Conservation (phyloP, 1,140 invertebrate genomes). For the Drosophila melanica region DNA sequence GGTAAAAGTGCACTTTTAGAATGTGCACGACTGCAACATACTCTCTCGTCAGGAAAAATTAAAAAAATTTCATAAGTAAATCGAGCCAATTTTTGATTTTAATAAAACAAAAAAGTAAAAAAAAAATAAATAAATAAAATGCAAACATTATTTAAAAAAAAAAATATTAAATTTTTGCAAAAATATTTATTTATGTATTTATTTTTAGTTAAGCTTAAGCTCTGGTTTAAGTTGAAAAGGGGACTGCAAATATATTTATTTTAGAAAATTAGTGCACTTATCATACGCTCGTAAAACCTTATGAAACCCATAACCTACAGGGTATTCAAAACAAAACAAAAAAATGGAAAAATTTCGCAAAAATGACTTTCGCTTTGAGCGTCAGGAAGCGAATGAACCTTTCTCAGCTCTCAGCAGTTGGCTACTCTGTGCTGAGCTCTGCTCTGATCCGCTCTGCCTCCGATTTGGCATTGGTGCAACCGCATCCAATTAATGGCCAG, state of each 20-base stretch:
- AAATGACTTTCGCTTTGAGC: conserved; percentile 33
- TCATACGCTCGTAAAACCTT: neutral
- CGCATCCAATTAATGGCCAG: conserved; percentile 48
- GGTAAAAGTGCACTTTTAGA: neutral
- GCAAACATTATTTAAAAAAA: no score
- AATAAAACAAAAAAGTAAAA: no score
- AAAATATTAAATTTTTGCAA: no score
- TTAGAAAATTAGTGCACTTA: no score
- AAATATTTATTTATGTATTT: no score
- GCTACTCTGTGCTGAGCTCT: neutral
- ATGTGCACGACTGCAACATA: neutral
- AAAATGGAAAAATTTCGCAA: neutral
- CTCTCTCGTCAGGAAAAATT: neutral
- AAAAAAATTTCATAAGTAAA: no score
- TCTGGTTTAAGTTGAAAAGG: no score
- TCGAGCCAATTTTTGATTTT: no score
- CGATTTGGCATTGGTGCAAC: conserved; percentile 19
- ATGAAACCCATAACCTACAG: conserved; percentile 7
- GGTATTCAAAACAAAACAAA: conserved; percentile 4
- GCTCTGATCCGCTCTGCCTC: neutral
- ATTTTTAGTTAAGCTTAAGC: no score
- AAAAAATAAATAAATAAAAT: no score
- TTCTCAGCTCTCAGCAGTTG: neutral
- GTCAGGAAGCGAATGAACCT: conserved; percentile 39
- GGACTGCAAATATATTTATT: no score